phyloP scores from a whole-genome alignment of 2,113 vertebrate genomes.

The Maylandia zebra region DNA sequence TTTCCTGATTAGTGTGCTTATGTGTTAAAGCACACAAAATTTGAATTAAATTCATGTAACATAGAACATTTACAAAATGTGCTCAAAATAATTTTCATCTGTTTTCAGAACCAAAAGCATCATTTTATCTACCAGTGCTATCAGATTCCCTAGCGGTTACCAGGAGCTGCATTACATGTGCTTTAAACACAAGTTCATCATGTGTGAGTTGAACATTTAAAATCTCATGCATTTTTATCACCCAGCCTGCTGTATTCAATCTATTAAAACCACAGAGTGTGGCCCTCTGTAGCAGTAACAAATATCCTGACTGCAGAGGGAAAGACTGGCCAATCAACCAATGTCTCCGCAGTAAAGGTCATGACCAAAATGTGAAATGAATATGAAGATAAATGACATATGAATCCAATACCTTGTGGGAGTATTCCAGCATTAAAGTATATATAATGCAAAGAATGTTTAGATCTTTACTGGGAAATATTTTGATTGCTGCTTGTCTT shows the following conservation, averaged over 20 bases:
- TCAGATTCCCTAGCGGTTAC: neutral
- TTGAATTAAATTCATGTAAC: neutral
- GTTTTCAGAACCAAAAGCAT: neutral
- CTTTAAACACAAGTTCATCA: conserved; percentile 9
- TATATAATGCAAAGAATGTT: conserved; percentile 31
- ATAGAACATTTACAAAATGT: neutral
- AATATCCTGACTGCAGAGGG: conserved; percentile 39
- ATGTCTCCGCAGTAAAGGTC: conserved; percentile 63
- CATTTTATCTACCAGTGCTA: neutral
- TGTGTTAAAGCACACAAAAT: neutral
- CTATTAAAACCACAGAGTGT: conserved; percentile 28
- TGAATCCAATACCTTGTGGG: conserved; percentile 14
- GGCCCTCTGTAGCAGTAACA: conserved; percentile 35
- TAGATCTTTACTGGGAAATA: conserved; percentile 27
- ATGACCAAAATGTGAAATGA: conserved; percentile 64
- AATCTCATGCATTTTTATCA: conserved; percentile 51
- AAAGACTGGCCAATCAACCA: conserved; percentile 59
- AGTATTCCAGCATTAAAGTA: conserved; percentile 12
- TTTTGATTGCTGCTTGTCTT: conserved; percentile 7
- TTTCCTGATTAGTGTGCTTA: neutral
- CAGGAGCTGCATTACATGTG: neutral
- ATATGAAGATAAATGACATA: conserved; percentile 64
- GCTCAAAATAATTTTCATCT: neutral
- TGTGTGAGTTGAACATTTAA: neutral
- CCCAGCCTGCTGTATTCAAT: neutral